Evolutionary conservation across 2,113 vertebrate genomes (phyloP).

Genomic region (Craseonycteris thonglongyai): DNA sequence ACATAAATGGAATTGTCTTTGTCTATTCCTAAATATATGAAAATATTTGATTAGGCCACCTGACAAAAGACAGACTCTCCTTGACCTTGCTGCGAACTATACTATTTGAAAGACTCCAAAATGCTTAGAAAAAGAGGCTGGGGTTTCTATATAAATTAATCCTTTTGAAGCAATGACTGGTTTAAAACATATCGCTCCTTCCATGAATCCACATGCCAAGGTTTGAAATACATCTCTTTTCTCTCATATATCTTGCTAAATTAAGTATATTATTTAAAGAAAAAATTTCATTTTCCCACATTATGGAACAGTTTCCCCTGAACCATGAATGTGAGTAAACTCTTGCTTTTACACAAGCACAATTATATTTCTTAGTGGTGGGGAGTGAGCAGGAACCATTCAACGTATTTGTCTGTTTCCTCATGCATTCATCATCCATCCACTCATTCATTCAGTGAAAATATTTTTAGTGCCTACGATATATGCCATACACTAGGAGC

Average conservation of each 20-base stretch:
- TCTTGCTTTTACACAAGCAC: not conserved
- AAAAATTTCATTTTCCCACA: not conserved
- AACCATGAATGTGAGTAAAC: not conserved
- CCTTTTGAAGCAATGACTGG: not conserved
- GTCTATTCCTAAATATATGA: not conserved
- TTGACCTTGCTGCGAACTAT: not conserved
- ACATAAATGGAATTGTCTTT: not conserved
- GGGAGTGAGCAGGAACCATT: not conserved
- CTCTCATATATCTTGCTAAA: not conserved
- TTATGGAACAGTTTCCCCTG: not conserved
- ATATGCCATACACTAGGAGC: not conserved
- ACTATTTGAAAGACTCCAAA: not conserved
- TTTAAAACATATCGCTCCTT: conserved; percentile 10
- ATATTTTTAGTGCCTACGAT: not conserved
- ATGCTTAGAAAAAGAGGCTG: not conserved
- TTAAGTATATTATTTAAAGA: not conserved
- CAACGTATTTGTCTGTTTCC: not conserved
- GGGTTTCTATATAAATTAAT: not conserved
- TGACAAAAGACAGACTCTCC: not conserved
- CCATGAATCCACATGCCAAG: not conserved
- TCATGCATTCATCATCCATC: not conserved
- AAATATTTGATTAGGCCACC: not conserved
- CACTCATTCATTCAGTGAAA: not conserved
- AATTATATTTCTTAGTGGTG: not conserved
- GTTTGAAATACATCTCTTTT: not conserved